Conservation (phyloP, 2,113 vertebrate species). For the Dromiciops gliroides region DNA sequence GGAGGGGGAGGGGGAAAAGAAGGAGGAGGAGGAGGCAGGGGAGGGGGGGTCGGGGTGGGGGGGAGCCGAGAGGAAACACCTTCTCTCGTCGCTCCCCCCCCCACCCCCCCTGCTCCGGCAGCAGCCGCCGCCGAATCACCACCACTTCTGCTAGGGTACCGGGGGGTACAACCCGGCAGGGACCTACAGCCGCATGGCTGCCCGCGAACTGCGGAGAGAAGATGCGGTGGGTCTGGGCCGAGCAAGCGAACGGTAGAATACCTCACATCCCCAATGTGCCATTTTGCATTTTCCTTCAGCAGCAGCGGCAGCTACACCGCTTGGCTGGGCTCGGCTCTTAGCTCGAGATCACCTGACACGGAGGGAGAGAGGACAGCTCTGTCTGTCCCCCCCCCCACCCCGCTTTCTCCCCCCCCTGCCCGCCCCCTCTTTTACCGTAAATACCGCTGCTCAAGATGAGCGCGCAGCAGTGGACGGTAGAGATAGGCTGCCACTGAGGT, state of each 20-base stretch:
- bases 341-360: constrained; percentile 88
- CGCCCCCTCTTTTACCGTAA: constrained; percentile 50
- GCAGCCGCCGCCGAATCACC: background rate
- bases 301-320: constrained; percentile 72
- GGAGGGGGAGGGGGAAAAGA: background rate
- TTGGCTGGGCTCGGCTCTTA: constrained; percentile 59
- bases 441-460: background rate
- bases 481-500: background rate
- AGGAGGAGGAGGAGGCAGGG: background rate
- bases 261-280: constrained; percentile 89
- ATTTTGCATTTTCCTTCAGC: constrained; percentile 88
- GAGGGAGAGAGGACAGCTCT: background rate
- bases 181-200: constrained; percentile 81
- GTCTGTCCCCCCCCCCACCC: background rate
- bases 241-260: constrained; percentile 84
- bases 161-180: constrained; percentile 25
- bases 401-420: background rate
- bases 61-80: background rate
- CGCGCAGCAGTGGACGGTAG: background rate
- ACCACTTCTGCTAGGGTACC: background rate
- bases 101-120: constrained; percentile 36
- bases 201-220: constrained; percentile 74
- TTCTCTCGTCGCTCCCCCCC: constrained; percentile 35
- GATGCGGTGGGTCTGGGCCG: constrained; percentile 57
- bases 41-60: background rate